Evolutionary conservation across 2,113 vertebrate species (phyloP), one percentile per base, ranked within the genome.

Genomic region (Sceloporus tristichus): DNA sequence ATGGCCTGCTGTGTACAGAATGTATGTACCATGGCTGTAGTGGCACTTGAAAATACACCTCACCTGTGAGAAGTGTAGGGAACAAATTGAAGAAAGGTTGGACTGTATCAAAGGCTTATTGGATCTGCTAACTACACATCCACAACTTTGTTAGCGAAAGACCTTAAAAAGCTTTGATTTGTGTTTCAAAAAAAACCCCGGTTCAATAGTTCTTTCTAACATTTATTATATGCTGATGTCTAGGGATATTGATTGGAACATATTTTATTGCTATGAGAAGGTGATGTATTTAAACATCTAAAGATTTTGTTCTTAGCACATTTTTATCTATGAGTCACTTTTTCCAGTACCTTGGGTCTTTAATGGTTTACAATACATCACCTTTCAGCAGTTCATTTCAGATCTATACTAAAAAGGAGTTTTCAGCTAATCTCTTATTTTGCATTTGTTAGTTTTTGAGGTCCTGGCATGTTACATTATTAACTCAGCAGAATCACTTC

Each of bases 181-280:
- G 87, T 93, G 16, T 13, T 92, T 86, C 81, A 84, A 65, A 62
- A 65, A 79, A 79, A 56, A 65, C 0, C 38, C 34, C 25, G 29
- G 0, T 79, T 95, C 86, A 79, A 93, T 88, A 94, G 73, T 78
- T 91, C 94, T 90, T 89, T 80, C 76, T 79, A 91, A 78, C 38
- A 92, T 90, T 82, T 94, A 79, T 95, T 92, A 91, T 81, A 88
- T 90, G 71, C 54, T 94, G 73, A 88, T 86, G 79, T 93, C 83
- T 54, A 68, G 76, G 9, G 79, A 88, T 95, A 95, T 94, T 92
- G 93, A 96, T 93, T 85, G 0, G 48, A 94, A 90, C 19, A 85
- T 90, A 93, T 93, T 95, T 96, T 94, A 92, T 92, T 82, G 34
- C 87, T 95, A 92, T 90, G 85, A 88, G 62, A 13, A 88, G 85